Conservation (phyloP, 2,113 vertebrate species). For the Rhynchomys soricoides region DNA sequence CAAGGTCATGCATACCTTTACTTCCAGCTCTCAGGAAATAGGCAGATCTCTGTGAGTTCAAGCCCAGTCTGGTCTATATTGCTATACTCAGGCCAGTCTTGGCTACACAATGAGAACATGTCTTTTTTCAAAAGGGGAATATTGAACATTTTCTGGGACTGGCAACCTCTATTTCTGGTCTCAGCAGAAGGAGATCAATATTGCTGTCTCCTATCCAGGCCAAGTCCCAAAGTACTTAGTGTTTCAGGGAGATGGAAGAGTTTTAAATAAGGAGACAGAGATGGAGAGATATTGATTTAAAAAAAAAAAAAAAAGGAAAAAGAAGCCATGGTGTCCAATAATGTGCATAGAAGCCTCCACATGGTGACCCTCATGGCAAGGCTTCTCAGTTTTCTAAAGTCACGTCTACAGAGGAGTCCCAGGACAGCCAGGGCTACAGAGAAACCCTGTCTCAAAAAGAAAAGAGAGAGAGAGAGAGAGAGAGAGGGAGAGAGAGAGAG, state of each 20-base stretch:
- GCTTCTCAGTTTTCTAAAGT: neutral
- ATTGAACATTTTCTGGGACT: neutral
- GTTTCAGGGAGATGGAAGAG: neutral
- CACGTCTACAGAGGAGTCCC: too few relatives aligned
- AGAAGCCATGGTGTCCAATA: neutral
- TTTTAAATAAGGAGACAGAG: neutral
- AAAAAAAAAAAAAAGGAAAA: too few relatives aligned
- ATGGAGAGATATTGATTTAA: neutral
- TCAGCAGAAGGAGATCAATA: slow-evolving; percentile 16
- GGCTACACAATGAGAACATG: neutral
- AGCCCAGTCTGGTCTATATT: neutral
- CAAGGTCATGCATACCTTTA: neutral
- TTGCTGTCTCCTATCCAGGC: neutral
- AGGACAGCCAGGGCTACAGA: too few relatives aligned
- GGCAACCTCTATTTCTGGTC: neutral
- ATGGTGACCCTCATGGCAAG: neutral
- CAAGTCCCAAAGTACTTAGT: neutral
- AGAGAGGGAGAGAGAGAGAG: too few relatives aligned
- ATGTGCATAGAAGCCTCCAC: neutral
- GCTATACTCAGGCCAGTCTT: neutral
- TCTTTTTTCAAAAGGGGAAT: neutral
- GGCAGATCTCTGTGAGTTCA: neutral
- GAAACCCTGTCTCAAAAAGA: too few relatives aligned
- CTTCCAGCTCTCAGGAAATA: neutral
- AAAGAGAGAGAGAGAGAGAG: too few relatives aligned